phyloP scores from a whole-genome alignment of 2,797 vertebrate genomes.

The Chaunax sp. region DNA sequence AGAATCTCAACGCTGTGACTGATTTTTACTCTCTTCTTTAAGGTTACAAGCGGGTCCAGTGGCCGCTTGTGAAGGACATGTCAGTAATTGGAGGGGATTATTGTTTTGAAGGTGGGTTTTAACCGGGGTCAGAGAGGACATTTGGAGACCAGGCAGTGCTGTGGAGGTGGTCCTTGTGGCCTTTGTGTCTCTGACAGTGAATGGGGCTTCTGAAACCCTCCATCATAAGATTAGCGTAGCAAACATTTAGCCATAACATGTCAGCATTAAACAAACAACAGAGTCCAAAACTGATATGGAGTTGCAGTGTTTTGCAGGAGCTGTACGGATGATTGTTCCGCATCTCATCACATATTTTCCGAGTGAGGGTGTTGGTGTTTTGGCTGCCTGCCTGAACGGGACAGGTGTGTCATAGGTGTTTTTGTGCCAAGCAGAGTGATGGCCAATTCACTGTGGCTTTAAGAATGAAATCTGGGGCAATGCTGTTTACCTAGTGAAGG shows the following conservation, averaged over 20 bases:
- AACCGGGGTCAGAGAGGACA: conserved; percentile 58
- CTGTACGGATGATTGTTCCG: conserved; percentile 8
- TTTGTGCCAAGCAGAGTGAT: conserved; percentile 52
- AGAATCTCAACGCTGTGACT: conserved; percentile 39
- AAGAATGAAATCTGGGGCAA: conserved; percentile 50
- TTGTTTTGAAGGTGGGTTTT: conserved; percentile 55
- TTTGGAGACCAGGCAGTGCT: conserved; percentile 56
- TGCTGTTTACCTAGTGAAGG: neutral
- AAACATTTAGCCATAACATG: conserved; percentile 21
- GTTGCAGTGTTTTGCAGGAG: conserved; percentile 7
- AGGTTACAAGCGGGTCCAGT: conserved; percentile 57
- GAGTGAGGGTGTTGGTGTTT: conserved; percentile 21
- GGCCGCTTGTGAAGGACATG: conserved; percentile 58
- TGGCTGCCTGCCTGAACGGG: conserved; percentile 2
- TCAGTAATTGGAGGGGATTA: conserved; percentile 74
- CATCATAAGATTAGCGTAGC: conserved; percentile 39
- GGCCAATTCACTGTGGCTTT: conserved; percentile 51
- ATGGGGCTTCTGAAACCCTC: conserved; percentile 31
- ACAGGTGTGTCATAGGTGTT: conserved; percentile 65
- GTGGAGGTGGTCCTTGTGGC: conserved; percentile 51
- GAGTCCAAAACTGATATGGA: conserved; percentile 5
- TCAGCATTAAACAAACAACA: neutral
- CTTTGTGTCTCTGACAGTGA: conserved; percentile 48
- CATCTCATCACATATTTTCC: conserved; percentile 39
- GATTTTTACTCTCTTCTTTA: conserved; percentile 33